A percentile compares a stretch with the other conserved stretches of the same genome.
Conservation (phyloP, 2,797 vertebrate species). For the Sylvia borin region DNA sequence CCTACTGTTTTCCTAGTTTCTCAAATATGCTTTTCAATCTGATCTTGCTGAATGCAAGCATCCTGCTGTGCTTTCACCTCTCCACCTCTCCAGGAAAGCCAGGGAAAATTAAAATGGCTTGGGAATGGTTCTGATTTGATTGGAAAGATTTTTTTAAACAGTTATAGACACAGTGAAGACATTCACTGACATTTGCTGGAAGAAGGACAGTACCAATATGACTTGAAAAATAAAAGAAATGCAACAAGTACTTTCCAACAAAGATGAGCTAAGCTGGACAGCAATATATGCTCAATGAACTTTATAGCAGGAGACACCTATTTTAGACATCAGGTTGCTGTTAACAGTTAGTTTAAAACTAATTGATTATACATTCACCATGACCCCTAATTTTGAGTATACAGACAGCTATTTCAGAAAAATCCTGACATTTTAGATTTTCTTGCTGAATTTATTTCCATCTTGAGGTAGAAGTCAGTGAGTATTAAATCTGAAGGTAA, state of each 20-base stretch:
- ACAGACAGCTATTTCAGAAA: not conserved
- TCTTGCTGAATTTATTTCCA: not conserved
- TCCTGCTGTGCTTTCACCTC: constrained; percentile 47
- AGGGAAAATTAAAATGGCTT: not conserved
- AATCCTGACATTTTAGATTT: not conserved
- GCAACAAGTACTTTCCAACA: not conserved
- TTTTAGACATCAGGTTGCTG: not conserved
- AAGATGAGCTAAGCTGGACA: not conserved
- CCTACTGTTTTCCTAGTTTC: constrained; percentile 19
- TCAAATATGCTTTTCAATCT: constrained; percentile 12
- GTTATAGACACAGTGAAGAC: not conserved
- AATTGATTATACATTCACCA: not conserved
- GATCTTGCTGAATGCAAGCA: not conserved
- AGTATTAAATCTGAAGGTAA: not conserved
- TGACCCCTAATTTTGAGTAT: not conserved
- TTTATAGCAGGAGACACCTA: not conserved
- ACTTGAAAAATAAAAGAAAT: not conserved
- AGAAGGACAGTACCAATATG: not conserved
- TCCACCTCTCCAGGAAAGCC: constrained; percentile 7
- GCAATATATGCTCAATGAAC: not conserved
- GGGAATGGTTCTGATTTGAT: constrained; percentile 9
- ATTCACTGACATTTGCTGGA: not conserved
- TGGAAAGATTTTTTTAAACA: constrained; percentile 24
- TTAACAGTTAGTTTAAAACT: not conserved
- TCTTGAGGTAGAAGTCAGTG: not conserved